These are phyloP conservation scores for Pseudois nayaur DNA, from an alignment of 2,113 vertebrate species.

Conservation along the genomic window DNA sequence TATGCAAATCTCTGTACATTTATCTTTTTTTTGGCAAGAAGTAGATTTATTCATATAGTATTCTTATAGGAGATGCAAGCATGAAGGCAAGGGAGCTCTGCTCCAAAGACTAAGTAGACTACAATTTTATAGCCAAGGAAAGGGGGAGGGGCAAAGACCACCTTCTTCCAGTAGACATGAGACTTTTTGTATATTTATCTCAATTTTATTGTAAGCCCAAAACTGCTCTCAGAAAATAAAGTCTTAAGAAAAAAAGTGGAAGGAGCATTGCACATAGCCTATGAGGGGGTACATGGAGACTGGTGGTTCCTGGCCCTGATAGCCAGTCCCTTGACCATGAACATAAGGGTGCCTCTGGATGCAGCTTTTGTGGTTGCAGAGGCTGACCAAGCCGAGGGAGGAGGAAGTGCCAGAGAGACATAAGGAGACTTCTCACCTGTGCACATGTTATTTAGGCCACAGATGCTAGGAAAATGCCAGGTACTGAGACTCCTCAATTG, in stretches of 20 bases:
- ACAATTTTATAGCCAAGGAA: neutral
- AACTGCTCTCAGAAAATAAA: neutral
- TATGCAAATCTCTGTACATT: neutral
- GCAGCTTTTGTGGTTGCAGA: neutral
- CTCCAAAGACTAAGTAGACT: neutral
- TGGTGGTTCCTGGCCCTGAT: neutral
- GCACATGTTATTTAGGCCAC: neutral
- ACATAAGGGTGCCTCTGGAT: neutral
- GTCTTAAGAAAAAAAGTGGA: neutral
- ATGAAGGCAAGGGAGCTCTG: neutral
- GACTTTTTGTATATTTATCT: neutral
- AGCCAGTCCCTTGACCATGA: neutral
- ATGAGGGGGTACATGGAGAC: neutral
- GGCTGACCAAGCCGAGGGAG: neutral
- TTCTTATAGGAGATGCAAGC: neutral
- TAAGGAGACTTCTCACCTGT: neutral
- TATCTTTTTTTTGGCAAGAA: neutral
- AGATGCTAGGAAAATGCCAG: neutral
- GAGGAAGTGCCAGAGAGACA: neutral
- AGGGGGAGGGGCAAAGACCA: neutral
- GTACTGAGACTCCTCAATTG: neutral
- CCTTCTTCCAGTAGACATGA: neutral
- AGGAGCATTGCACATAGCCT: neutral
- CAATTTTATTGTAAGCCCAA: neutral
- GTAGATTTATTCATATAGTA: neutral